Evolutionary conservation across 2,113 vertebrate genomes (phyloP).

Genomic region (Hepsetus odoe): DNA sequence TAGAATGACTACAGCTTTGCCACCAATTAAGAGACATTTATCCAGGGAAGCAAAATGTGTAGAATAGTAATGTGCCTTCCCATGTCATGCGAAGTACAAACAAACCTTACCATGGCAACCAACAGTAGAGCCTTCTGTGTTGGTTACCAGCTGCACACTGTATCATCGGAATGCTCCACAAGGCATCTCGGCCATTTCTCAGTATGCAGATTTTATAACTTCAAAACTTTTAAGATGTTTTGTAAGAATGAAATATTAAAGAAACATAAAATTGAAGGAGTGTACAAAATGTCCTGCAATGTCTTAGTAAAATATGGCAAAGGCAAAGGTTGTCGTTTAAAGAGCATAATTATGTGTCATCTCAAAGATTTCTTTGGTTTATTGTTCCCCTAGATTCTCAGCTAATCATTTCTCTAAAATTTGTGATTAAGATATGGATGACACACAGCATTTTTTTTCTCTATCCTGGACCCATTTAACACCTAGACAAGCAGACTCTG

Average conservation of each 20-base stretch:
- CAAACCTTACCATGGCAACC: constrained; percentile 1
- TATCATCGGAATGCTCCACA: background rate
- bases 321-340: background rate
- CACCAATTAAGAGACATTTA: background rate
- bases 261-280: too few species aligned
- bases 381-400: background rate
- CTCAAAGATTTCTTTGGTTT: background rate
- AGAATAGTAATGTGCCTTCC: background rate
- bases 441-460: constrained; percentile 11
- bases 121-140: background rate
- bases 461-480: constrained; percentile 18
- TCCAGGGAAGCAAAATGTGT: background rate
- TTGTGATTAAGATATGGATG: background rate
- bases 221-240: too few species aligned
- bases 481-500: background rate
- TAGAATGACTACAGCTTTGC: background rate
- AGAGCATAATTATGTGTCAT: too few species aligned
- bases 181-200: background rate
- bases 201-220: background rate
- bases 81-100: background rate
- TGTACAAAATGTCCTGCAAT: too few species aligned
- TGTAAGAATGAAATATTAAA: too few species aligned
- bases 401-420: constrained; percentile 6
- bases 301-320: background rate
- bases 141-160: background rate